Conservation (phyloP, 2,888 invertebrate genomes). For the Drosophila incognita region DNA sequence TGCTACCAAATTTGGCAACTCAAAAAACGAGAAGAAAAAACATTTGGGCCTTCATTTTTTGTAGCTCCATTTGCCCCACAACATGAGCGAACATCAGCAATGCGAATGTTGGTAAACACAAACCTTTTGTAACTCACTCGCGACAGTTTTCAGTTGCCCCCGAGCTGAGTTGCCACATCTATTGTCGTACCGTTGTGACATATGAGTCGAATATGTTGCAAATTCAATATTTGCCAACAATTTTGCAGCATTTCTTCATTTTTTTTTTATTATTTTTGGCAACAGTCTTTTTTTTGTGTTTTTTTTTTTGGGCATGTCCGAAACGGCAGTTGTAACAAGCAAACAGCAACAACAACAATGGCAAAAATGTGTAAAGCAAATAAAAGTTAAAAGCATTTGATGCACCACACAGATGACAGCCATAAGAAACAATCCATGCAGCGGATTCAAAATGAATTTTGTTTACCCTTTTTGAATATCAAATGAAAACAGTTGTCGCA, state of each 20-base stretch:
- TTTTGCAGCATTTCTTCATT: slow-evolving; percentile 74
- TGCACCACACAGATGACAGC: slow-evolving; percentile 46
- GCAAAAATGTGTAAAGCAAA: slow-evolving; percentile 69
- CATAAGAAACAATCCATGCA: slow-evolving; percentile 25
- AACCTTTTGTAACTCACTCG: slow-evolving; percentile 76
- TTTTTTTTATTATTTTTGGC: slow-evolving; percentile 53
- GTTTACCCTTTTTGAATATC: slow-evolving; percentile 1
- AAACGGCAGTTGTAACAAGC: slow-evolving; percentile 68
- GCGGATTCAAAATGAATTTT: not conserved
- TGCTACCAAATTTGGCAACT: slow-evolving; percentile 40
- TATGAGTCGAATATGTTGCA: slow-evolving; percentile 83
- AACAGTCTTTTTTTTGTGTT: slow-evolving; percentile 24
- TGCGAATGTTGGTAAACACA: slow-evolving; percentile 80
- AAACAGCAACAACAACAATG: slow-evolving; percentile 48
- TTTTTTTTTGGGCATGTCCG: slow-evolving; percentile 49
- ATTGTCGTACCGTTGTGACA: slow-evolving; percentile 64
- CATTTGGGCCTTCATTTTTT: slow-evolving; percentile 41
- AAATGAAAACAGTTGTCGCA: not conserved
- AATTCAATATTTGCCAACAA: slow-evolving; percentile 84
- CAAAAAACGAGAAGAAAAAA: slow-evolving; percentile 1
- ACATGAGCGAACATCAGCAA: slow-evolving; percentile 1
- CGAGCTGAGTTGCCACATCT: slow-evolving; percentile 10
- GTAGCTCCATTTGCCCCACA: slow-evolving; percentile 10
- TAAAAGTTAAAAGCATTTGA: slow-evolving; percentile 79
- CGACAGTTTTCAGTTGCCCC: slow-evolving; percentile 44